Base-by-base conservation (phyloP, 2,113 vertebrate species). In the Lophotis ruficrista region DNA sequence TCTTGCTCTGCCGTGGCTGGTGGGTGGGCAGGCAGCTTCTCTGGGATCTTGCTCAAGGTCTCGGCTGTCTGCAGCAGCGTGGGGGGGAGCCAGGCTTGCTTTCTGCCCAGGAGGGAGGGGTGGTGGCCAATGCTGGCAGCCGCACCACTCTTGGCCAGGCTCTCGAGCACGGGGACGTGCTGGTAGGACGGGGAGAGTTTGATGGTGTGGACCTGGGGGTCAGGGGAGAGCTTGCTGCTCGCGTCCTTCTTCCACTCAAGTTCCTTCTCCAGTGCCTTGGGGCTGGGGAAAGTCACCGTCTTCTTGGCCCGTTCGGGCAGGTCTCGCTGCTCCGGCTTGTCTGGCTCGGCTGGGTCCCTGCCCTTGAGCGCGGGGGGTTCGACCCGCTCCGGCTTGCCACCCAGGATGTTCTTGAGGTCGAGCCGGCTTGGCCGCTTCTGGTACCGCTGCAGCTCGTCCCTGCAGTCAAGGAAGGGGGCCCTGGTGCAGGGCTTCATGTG, bases 101-200 rank as follows among this genome's bases (percentile, higher is more conserved):
- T 98, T 65, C 98, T 89, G 70, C 93, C 96, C 89, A 87, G 79
- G 19, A 96, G 71, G 5, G 85, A 83, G 18, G 93, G 38, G 33
- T 92, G 95, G 66, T 91, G 87, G 28, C 58, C 1, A 0, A 81
- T 12, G 4, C 60, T 16, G 2, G 76, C 0, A 1, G 83, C 89
- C 0, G 19, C 6, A 0, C 97, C 82, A 3, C 94, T 97, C 91
- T 98, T 98, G 33, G 98, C 85, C 25, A 98, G 95, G 43, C 94
- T 98, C 77, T 99, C 98, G 1, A 99, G 96, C 70, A 99, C 88
- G 0, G 99, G 99, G 28, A 99, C 97, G 3, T 99, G 99, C 94
- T 99, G 99, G 92, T 99, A 99, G 38, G 98, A 99, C 0, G 99
- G 99, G 6, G 99, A 99, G 60, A 99, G 98, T 79, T 99, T 99